Percentiles rank a stretch among this genome's conserved stretches.
Conservation (phyloP, 2,797 vertebrate genomes). For the Odontamblyopus rebecca region DNA sequence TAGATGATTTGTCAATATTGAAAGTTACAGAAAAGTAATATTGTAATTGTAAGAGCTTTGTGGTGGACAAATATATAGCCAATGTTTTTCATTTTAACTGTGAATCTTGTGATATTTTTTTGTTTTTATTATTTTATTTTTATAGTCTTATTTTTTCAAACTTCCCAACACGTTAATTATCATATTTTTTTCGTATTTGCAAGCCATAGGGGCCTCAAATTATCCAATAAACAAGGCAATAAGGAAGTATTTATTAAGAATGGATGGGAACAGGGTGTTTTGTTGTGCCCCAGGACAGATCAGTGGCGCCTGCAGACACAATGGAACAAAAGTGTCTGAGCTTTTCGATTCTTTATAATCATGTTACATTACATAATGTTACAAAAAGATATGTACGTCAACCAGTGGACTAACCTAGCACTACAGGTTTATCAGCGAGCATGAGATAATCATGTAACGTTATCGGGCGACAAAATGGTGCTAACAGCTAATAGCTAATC, state of each 20-base stretch:
- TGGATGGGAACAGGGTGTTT: background rate
- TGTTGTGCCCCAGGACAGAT: background rate
- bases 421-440: constrained; percentile 24
- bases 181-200: background rate
- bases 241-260: background rate
- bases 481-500: constrained; percentile 30
- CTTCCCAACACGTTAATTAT: background rate
- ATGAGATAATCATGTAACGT: constrained; percentile 43
- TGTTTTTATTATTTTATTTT: background rate
- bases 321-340: background rate
- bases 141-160: background rate
- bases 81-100: too few relatives aligned
- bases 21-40: background rate
- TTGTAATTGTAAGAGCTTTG: background rate
- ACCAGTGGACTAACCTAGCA: constrained; percentile 45
- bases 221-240: too few relatives aligned
- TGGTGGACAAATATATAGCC: background rate
- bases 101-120: too few relatives aligned
- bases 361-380: background rate
- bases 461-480: constrained; percentile 28
- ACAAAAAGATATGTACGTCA: constrained; percentile 24
- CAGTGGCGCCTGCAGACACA: background rate
- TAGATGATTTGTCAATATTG: background rate
- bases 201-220: too few relatives aligned
- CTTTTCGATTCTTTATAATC: background rate